Base-by-base conservation (phyloP, 2,113 vertebrate genomes). In the Triplophysa tibetana region DNA sequence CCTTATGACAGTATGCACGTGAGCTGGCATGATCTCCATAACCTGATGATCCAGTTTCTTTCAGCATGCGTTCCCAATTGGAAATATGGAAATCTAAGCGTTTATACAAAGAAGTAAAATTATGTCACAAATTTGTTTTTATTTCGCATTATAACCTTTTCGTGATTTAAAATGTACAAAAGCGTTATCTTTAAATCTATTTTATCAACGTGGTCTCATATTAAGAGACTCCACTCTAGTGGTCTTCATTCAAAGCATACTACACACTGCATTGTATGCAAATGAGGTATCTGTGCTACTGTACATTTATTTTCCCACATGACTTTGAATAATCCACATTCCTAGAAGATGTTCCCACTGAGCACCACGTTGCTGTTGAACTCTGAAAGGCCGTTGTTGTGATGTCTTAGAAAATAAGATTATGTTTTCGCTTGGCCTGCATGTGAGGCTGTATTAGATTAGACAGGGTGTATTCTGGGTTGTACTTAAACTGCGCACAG, bases 371-470 rank as follows among this genome's bases (percentile, higher is more conserved):
- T 21, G 54, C 54, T 38, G 16, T 63, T 75, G 23, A 8, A 0
- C 41, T 48, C 45, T 63, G 56, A 74, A 61, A 38, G 43, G n/a
- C n/a, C 10, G 17, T 54, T 66, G 61, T 64, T 65, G 26, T 76
- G 61, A 45, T 65, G 61, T 65, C 50, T 76, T 65, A 9, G 45
- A 52, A 54, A 76, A 76, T 38, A 52, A 76, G 61, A 65, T 54
- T 76, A 38, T 38, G 62, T 58, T 58, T 52, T 52, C 14, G 50
- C 8, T 52, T 50, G 12, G 61, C 8, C 62, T 52, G 45, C 64
- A 21, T 77, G 74, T 50, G 74, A 65, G 23, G 61, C 54, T 75
- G 0, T 63, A 66, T 77, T 77, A 52, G 75, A 77, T 76, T 65
- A 75, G 6, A 62, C 60, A 14, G 21, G 38, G 73, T 75, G 73